phyloP scores from a whole-genome alignment of 2,797 vertebrate species.

The Lepus oiostolus region DNA sequence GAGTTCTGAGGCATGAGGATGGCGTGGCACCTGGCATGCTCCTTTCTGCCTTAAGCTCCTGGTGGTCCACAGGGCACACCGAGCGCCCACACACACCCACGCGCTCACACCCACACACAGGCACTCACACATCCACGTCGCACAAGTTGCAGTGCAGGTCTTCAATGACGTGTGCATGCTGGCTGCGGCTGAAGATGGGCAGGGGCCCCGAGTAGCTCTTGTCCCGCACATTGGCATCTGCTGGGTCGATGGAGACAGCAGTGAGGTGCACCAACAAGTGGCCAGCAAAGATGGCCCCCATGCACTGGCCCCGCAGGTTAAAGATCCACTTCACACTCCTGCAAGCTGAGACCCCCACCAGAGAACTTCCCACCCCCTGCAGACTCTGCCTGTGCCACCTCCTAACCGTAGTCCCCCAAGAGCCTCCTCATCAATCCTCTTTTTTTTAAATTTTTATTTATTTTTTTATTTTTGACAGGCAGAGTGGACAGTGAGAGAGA shows the following conservation, averaged over 20 bases:
- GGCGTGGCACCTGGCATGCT: not conserved
- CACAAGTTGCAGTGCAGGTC: conserved; percentile 98
- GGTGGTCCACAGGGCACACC: too few relatives aligned
- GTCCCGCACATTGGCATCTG: conserved; percentile 93
- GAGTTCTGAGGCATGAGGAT: not conserved
- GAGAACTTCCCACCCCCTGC: not conserved
- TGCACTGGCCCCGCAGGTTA: conserved; percentile 92
- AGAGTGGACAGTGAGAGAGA: too few relatives aligned
- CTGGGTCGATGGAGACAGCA: conserved; percentile 96
- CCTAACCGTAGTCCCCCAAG: not conserved
- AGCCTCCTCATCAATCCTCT: not conserved
- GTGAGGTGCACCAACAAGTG: conserved; percentile 95
- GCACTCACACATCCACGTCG: conserved; percentile 97
- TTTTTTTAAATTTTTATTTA: too few relatives aligned
- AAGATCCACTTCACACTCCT: conserved; percentile 80
- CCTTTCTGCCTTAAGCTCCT: not conserved
- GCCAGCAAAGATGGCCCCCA: conserved; percentile 92
- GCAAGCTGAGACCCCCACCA: not conserved
- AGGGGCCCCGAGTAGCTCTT: conserved; percentile 93
- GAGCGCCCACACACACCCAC: not conserved
- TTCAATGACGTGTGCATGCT: conserved; percentile 97
- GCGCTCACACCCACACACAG: conserved; percentile 91
- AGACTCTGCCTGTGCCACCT: not conserved
- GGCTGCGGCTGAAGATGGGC: conserved; percentile 93
- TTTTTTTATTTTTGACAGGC: too few relatives aligned